Evolutionary conservation across 92 coral and sea anemone genomes (phyloP).

Genomic region (Siderastrea siderea): DNA sequence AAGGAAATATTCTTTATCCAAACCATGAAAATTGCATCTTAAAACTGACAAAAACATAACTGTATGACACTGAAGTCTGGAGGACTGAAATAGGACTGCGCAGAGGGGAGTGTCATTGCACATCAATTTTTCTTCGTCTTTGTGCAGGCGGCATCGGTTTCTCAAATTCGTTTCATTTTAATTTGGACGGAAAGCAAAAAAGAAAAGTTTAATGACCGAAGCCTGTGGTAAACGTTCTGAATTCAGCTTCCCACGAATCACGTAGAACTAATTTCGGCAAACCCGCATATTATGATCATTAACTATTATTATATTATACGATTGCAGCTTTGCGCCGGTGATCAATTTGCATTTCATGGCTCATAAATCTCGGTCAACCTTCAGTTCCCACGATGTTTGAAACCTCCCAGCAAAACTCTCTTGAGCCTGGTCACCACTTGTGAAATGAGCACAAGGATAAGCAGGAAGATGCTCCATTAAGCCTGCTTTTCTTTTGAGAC

Average conservation of each 20-base stretch:
- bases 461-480: background rate
- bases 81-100: background rate
- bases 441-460: background rate
- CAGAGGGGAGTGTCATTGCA: background rate
- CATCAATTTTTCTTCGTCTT: too few relatives aligned
- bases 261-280: background rate
- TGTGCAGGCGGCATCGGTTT: background rate
- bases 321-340: background rate
- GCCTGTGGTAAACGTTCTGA: conserved; percentile 15
- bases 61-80: too few relatives aligned
- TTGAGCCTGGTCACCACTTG: background rate
- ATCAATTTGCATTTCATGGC: conserved; percentile 11
- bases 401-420: background rate
- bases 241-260: conserved; percentile 41
- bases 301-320: background rate
- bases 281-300: background rate
- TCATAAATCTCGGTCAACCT: background rate
- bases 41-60: too few relatives aligned
- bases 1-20: too few relatives aligned
- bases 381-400: conserved; percentile 5
- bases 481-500: too few relatives aligned
- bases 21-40: too few relatives aligned
- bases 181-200: background rate
- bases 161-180: conserved; percentile 1
- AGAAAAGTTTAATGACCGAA: background rate